phyloP scores from a whole-genome alignment of 1,140 invertebrate species.

The Andricus grossulariae region DNA sequence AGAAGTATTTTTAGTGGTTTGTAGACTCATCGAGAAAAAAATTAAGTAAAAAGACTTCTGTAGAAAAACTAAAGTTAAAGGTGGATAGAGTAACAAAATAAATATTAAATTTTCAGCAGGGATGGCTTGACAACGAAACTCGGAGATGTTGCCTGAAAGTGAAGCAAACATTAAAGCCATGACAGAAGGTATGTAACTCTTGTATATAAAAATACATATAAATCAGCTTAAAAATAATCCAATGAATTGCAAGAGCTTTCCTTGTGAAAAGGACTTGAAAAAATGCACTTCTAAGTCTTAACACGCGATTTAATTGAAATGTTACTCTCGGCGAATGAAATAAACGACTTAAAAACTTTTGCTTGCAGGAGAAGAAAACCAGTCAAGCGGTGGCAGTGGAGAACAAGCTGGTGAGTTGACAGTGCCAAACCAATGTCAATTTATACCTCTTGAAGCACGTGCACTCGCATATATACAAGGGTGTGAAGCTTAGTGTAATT shows the following conservation, averaged over 20 bases:
- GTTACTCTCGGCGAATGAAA: neutral
- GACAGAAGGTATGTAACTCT: constrained; percentile 66
- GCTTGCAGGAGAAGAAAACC: constrained; percentile 66
- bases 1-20: too few relatives aligned
- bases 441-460: constrained; percentile 45
- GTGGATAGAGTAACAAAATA: neutral
- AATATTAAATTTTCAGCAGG: constrained; percentile 41
- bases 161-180: constrained; percentile 65
- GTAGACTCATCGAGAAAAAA: too few relatives aligned
- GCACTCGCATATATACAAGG: constrained; percentile 60
- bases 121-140: constrained; percentile 50
- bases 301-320: constrained; percentile 18
- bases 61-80: neutral
- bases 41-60: too few relatives aligned
- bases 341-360: constrained; percentile 38
- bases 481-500: constrained; percentile 62
- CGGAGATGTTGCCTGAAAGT: constrained; percentile 66
- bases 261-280: constrained; percentile 31
- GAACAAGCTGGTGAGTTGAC: constrained; percentile 65
- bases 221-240: constrained; percentile 38
- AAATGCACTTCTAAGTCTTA: constrained; percentile 33
- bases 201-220: constrained; percentile 33
- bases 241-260: constrained; percentile 32
- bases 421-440: constrained; percentile 45
- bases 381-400: constrained; percentile 61